Base-by-base conservation (phyloP, 2,888 invertebrate species). In the Zeuzera pyrina region DNA sequence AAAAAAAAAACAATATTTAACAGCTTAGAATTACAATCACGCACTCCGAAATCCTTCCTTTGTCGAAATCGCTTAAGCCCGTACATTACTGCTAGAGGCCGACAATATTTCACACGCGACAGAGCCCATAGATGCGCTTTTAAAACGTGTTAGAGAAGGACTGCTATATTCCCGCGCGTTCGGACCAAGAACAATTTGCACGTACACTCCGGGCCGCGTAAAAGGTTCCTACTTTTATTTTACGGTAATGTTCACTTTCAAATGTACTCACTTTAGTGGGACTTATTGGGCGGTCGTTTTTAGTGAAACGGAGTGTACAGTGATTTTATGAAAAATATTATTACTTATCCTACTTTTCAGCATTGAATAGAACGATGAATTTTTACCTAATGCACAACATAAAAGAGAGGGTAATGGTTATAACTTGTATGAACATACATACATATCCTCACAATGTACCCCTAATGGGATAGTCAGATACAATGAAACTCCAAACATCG, bases 221-320 rank as follows among this genome's bases (percentile, higher is more conserved):
- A 71, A 57, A 72, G 73, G 68, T 67, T 68, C 43, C 41, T 44
- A 61, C 57, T 67, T 66, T 73, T 71, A 70, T 65, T 71, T 70
- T n/a, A n/a, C n/a, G n/a, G n/a, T n/a, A n/a, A n/a, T n/a, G n/a
- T n/a, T 72, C 67, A 73, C 62, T 62, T 62, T 72, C 67, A 72
- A 70, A 63, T 62, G 47, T 55, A 61, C 54, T 59, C 57, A 53
- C 49, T 52, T 51, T 47, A 11, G 24, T 25, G 25, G 12, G 25
- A 25, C 25, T 25, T 25, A 25, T 25, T 25, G 25, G 13, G 16
- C 39, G 53, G 39, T 44, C 35, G 47, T 60, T 53, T 50, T 41
- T 47, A 56, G 49, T 52, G 45, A 39, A 46, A 41, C 36, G 34
- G 26, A 32, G 31, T 36, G 42, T 36, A 32, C 26, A 31, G 5